These are phyloP conservation scores for Drosophila stalkeri DNA, from an alignment of 2,888 invertebrate genomes.

Conservation along the genomic window DNA sequence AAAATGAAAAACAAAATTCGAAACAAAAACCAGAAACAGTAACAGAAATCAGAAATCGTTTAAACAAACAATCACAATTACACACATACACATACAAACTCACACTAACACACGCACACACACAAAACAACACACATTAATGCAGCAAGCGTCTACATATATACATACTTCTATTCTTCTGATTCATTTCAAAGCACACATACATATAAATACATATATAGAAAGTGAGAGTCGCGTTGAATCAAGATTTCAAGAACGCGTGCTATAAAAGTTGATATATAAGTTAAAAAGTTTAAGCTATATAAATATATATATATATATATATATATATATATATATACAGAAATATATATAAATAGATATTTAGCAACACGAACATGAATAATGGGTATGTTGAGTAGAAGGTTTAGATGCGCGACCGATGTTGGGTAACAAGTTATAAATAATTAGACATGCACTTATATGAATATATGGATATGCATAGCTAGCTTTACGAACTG, in stretches of 20 bases:
- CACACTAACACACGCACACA: conserved; percentile 28
- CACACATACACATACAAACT: conserved; percentile 23
- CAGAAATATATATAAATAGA: conserved; percentile 33
- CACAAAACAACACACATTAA: conserved; percentile 45
- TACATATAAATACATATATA: conserved; percentile 46
- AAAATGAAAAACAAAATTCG: conserved; percentile 53
- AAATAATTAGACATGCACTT: conserved; percentile 29
- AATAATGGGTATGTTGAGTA: conserved; percentile 43
- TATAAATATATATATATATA: conserved; percentile 49
- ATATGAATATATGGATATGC: conserved; percentile 29
- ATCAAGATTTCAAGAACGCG: conserved; percentile 59
- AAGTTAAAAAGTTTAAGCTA: conserved; percentile 70
- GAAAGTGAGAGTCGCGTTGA: conserved; percentile 55
- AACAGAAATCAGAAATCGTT: conserved; percentile 59
- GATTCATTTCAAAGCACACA: conserved; percentile 70
- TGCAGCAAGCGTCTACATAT: conserved; percentile 48
- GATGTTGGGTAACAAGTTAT: conserved; percentile 55
- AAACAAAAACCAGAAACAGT: conserved; percentile 54
- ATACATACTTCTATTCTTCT: conserved; percentile 60
- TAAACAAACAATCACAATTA: conserved; percentile 37
- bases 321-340: conserved; percentile 17
- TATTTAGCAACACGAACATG: conserved; percentile 45
- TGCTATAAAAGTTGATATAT: conserved; percentile 73
- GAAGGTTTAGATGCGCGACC: conserved; percentile 68
- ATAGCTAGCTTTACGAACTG: conserved; percentile 23